Conservation (phyloP, 2,888 invertebrate species). For the Zootermopsis nevadensis region DNA sequence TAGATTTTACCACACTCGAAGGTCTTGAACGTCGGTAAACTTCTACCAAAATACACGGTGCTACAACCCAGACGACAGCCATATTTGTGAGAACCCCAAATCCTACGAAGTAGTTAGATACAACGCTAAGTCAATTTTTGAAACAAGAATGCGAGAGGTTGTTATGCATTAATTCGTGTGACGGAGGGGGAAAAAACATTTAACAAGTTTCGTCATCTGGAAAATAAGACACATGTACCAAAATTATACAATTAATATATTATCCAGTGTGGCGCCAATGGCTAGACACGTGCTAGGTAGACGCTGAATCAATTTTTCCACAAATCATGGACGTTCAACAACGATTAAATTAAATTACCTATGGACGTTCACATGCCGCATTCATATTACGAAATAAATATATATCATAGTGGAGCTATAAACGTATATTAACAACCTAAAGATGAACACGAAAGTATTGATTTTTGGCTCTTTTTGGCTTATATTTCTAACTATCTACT, state of each 20-base stretch:
- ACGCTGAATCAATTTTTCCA: not conserved
- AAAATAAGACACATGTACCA: too few relatives aligned
- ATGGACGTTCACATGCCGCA: not conserved
- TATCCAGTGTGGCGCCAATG: not conserved
- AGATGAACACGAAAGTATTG: not conserved
- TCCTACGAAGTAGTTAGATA: too few relatives aligned
- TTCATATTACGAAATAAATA: not conserved
- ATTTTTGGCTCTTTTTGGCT: not conserved
- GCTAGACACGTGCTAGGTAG: not conserved
- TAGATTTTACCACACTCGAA: too few relatives aligned
- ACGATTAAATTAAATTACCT: not conserved
- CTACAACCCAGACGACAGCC: too few relatives aligned
- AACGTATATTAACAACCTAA: not conserved
- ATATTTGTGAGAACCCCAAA: too few relatives aligned
- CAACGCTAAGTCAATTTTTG: too few relatives aligned
- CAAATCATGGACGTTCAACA: not conserved
- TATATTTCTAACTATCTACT: not conserved
- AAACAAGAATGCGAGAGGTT: too few relatives aligned
- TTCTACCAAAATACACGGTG: too few relatives aligned
- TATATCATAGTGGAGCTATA: not conserved
- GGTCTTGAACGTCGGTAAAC: too few relatives aligned
- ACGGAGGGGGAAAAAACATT: too few relatives aligned
- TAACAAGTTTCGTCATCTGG: too few relatives aligned
- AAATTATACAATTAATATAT: not conserved
- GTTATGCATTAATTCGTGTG: too few relatives aligned